Evolutionary conservation across 2,888 invertebrate genomes (phyloP), one percentile per base, ranked within the genome.

Genomic region (Sthenelais limicola): DNA sequence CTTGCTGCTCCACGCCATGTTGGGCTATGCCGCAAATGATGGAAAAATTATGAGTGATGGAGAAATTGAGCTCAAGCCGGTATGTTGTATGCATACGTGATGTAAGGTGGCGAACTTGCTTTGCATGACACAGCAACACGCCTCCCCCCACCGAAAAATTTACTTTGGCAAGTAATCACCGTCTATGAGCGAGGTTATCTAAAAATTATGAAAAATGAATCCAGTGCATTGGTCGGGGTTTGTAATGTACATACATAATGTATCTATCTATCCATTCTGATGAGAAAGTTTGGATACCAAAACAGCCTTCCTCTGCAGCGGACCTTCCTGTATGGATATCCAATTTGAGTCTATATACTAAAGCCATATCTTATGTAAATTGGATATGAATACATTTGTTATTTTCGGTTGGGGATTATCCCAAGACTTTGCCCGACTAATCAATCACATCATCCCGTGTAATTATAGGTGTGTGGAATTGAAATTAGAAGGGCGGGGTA

Each of bases 131-230:
- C 62, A 62, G 62, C 24, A n/a, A 35, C 15, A 43, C 24, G 38
- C n/a, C 24, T 43, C 38, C 12, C 26, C 38, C n/a, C 62, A 24
- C 38, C 38, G 43, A 26, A 62, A 62, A 62, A 62, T 62, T 62
- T 62, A 62, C 62, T 62, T 58, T 62, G 62, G 62, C 62, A 62
- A 62, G 62, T 62, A 62, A 62, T 62, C 62, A 62, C 62, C 62
- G 43, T 43, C 62, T 62, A 62, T 62, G 38, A 62, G 38, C 38
- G 62, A 24, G 62, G 62, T 62, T 62, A 62, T 62, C 38, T 62
- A 62, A 62, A 62, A 62, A 62, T 62, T 62, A 62, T 62, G 62
- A 62, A 62, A 62, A 62, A 62, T 62, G 62, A 62, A 62, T 35
- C 38, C 38, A 5, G 35, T 62, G 43, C 62, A 62, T 62, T 38